These are phyloP conservation scores for Cheilosia grossa DNA, from an alignment of 2,888 invertebrate species.

Conservation along the genomic window DNA sequence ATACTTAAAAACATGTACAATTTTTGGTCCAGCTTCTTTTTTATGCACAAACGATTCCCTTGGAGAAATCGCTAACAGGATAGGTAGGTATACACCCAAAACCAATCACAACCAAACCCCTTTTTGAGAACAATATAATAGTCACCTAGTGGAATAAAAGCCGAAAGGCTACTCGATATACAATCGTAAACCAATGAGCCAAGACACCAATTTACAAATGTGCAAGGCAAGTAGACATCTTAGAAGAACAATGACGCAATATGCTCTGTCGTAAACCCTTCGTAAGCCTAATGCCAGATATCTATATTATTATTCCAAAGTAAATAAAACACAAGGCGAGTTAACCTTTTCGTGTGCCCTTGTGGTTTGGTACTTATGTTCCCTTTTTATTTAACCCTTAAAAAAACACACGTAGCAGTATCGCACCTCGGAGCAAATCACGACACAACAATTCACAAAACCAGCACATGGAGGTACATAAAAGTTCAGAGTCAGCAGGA, in stretches of 20 bases:
- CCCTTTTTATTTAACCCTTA: constrained; percentile 48
- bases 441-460: neutral
- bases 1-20: too few relatives aligned
- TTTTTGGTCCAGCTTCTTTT: too few relatives aligned
- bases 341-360: constrained; percentile 39
- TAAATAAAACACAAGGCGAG: constrained; percentile 51
- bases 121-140: too few relatives aligned
- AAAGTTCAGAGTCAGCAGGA: constrained; percentile 81
- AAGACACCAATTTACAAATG: constrained; percentile 75
- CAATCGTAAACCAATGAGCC: constrained; percentile 42
- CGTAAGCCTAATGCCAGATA: constrained; percentile 27
- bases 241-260: constrained; percentile 29
- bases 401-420: constrained; percentile 37
- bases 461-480: constrained; percentile 39
- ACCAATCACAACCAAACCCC: too few relatives aligned
- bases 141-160: neutral
- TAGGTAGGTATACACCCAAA: too few relatives aligned
- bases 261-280: constrained; percentile 20
- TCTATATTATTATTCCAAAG: constrained; percentile 35
- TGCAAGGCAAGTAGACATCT: constrained; percentile 64
- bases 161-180: neutral
- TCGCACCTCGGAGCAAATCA: constrained; percentile 45
- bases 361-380: constrained; percentile 12
- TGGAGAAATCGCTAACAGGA: too few relatives aligned
- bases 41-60: too few relatives aligned